Evolutionary conservation across 2,888 invertebrate genomes (phyloP), one percentile per base, ranked within the genome.

Genomic region (Troides aeacus): DNA sequence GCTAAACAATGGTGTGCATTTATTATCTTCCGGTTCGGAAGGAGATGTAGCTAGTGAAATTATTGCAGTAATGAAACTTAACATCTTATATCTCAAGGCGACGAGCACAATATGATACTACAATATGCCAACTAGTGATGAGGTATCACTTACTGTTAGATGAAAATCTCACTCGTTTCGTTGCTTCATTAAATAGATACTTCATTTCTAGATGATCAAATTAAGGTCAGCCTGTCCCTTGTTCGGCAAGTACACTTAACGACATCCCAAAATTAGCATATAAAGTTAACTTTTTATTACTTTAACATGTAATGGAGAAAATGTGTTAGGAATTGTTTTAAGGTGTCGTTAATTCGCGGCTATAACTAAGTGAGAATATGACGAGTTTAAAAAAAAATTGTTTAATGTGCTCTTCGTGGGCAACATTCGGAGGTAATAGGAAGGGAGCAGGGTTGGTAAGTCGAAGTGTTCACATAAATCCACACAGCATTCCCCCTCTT

Each of bases 391-490:
- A 30, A 72, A 70, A 73, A 75, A 72, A 68, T 71, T 70, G 66
- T 64, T 72, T 70, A 72, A 72, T 72, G 70, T 69, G 66, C 69
- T 75, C 72, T 72, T 77, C 66, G 71, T 73, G 76, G 83, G 82
- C 84, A 83, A 82, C 83, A 84, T 83, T 82, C 80, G 79, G 73
- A 75, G 80, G 76, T 64, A 64, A 64, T 74, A 78, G 74, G 77
- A 80, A 77, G 77, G 80, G 80, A 79, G 82, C 85, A 85, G 79
- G 81, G 84, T 84, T 84, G 83, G 85, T 83, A 82, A 84, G 82
- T 81, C 84, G 80, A 82, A 86, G 83, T 80, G 84, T 84, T 85
- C 83, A 84, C 84, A 89, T 89, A 90, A 89, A 90, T 89, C 85
- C 81, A 79, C 81, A 81, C 81, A 84, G 81, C 82, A 79, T 79